Conservation (phyloP, 2,888 invertebrate species). For the Troides aeacus region DNA sequence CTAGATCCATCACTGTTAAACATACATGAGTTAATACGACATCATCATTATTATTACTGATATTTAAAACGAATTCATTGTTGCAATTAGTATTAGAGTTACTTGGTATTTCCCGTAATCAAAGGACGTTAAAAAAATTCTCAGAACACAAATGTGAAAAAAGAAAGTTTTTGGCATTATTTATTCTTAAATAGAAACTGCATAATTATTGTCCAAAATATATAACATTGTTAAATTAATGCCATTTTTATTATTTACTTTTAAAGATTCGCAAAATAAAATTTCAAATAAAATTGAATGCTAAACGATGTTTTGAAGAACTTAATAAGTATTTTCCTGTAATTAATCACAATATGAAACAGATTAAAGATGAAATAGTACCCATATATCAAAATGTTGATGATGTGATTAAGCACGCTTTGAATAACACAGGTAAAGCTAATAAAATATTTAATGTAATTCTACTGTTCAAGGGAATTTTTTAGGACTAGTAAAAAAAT, state of each 20-base stretch:
- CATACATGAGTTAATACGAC: constrained; percentile 8
- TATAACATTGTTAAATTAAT: neutral
- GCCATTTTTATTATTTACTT: neutral
- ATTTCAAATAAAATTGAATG: constrained; percentile 55
- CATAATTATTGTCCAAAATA: too few relatives aligned
- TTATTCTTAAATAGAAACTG: too few relatives aligned
- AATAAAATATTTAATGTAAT: neutral
- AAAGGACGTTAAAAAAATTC: too few relatives aligned
- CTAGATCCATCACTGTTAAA: constrained; percentile 12
- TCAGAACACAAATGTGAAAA: too few relatives aligned
- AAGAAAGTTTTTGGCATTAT: neutral
- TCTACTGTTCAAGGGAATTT: neutral
- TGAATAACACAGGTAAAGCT: constrained; percentile 47
- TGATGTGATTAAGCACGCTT: constrained; percentile 50
- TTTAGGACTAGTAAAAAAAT: too few relatives aligned
- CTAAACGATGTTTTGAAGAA: constrained; percentile 42
- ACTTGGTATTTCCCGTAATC: too few relatives aligned
- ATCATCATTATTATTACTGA: neutral
- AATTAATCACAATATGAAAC: constrained; percentile 40
- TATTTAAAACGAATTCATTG: too few relatives aligned
- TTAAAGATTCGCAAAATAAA: constrained; percentile 63
- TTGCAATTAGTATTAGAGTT: too few relatives aligned
- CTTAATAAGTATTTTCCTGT: constrained; percentile 56
- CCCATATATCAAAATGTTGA: constrained; percentile 50
- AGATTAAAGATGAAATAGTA: constrained; percentile 32